phyloP scores from a whole-genome alignment of 2,888 invertebrate species.

The Diplazon laetatorius region DNA sequence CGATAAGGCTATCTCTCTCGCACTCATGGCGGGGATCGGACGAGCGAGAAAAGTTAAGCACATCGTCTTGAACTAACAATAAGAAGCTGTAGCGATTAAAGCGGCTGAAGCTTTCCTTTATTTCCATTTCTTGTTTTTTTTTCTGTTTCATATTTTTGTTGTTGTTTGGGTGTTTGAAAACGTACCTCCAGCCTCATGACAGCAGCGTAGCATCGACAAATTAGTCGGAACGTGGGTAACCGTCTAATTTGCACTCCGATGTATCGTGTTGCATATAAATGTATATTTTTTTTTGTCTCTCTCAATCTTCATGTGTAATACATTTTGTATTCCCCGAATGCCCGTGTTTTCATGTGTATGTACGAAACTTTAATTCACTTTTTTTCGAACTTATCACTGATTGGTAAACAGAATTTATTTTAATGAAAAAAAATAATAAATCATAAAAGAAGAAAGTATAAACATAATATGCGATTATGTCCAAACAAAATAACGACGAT shows the following conservation, averaged over 20 bases:
- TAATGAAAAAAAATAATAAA: slow-evolving; percentile 26
- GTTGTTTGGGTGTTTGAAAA: slow-evolving; percentile 73
- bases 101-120: slow-evolving; percentile 75
- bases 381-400: slow-evolving; percentile 54
- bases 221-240: slow-evolving; percentile 74
- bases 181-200: slow-evolving; percentile 80
- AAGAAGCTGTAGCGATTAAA: too few relatives aligned
- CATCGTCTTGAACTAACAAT: too few relatives aligned
- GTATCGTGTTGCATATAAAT: slow-evolving; percentile 77
- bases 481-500: slow-evolving; percentile 33
- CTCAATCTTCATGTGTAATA: slow-evolving; percentile 79
- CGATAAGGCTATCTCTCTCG: too few relatives aligned
- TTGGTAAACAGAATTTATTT: slow-evolving; percentile 23
- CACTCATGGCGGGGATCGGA: too few relatives aligned
- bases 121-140: background rate
- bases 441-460: background rate
- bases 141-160: slow-evolving; percentile 37
- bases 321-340: slow-evolving; percentile 56
- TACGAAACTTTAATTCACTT: slow-evolving; percentile 62
- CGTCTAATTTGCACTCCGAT: slow-evolving; percentile 77
- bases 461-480: background rate
- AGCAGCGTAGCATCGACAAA: slow-evolving; percentile 79
- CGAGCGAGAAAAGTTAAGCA: too few relatives aligned
- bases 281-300: slow-evolving; percentile 60
- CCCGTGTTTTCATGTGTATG: slow-evolving; percentile 65